Conservation (phyloP, 2,113 vertebrate genomes). For the Amphilophus citrinellus region DNA sequence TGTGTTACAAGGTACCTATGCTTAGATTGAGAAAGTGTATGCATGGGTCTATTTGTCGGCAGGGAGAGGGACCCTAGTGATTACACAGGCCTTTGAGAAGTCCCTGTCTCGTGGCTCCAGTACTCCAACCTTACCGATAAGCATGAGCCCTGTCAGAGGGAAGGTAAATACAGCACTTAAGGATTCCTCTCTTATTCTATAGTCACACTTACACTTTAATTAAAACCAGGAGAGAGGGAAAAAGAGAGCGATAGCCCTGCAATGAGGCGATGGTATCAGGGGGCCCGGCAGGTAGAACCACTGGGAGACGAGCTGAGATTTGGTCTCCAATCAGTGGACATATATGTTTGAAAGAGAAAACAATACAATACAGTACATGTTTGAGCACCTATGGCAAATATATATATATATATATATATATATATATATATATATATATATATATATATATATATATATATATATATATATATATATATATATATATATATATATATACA, state of each 20-base stretch:
- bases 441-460: no score
- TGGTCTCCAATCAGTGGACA: constrained; percentile 40
- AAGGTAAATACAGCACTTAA: constrained; percentile 82
- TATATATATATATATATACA: no score
- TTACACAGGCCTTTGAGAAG: constrained; percentile 72
- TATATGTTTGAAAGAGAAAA: constrained; percentile 25
- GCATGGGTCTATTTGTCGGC: constrained; percentile 19
- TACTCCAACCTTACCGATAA: constrained; percentile 73
- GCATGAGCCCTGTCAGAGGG: constrained; percentile 67
- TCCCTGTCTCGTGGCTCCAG: constrained; percentile 58
- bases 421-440: no score
- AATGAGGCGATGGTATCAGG: constrained; percentile 80
- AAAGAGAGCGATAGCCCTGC: constrained; percentile 68
- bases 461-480: background rate
- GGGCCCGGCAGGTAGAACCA: constrained; percentile 51
- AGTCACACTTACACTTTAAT: constrained; percentile 82
- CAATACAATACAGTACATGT: constrained; percentile 18
- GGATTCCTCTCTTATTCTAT: constrained; percentile 82
- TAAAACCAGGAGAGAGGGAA: constrained; percentile 68
- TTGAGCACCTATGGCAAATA: constrained; percentile 10
- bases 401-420: no score
- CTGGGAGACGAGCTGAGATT: constrained; percentile 60
- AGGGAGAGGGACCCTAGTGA: constrained; percentile 37
- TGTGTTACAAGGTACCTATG: constrained; percentile 11
- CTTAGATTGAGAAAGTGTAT: constrained; percentile 15